Conservation (phyloP, 23 tunicate species). For the Trididemnum miniatum region DNA sequence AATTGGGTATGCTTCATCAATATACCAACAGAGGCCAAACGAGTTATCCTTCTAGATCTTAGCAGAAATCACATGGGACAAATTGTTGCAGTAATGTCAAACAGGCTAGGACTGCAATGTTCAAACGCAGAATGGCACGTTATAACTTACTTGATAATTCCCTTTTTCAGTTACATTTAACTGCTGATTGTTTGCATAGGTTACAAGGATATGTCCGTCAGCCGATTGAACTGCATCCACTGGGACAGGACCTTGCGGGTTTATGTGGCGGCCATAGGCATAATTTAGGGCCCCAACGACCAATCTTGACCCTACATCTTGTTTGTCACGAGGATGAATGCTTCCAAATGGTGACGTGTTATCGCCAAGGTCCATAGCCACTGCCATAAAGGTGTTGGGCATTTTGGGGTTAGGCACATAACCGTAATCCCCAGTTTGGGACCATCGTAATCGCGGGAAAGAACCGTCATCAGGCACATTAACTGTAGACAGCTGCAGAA, state of each 20-base stretch:
- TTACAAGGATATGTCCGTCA: constrained; percentile 47
- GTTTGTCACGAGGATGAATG: constrained; percentile 81
- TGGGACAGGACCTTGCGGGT: constrained; percentile 72
- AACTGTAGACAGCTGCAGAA: too few species aligned
- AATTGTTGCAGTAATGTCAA: too few species aligned
- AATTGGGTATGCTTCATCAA: too few species aligned
- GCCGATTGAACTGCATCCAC: constrained; percentile 3
- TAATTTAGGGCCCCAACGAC: constrained; percentile 45
- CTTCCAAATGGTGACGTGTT: constrained; percentile 54
- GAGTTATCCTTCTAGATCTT: too few species aligned
- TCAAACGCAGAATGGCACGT: too few species aligned
- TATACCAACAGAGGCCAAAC: too few species aligned
- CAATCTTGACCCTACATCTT: constrained; percentile 72
- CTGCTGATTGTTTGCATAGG: constrained; percentile 55
- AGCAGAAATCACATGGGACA: too few species aligned
- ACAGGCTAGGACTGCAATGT: too few species aligned
- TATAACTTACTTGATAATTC: constrained; percentile 60
- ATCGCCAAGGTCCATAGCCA: constrained; percentile 73
- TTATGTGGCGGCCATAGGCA: constrained; percentile 46
- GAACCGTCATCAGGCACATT: neutral
- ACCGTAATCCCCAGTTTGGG: constrained; percentile 70
- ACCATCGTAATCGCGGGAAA: constrained; percentile 62
- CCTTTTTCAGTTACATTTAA: constrained; percentile 60
- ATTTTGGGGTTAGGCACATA: constrained; percentile 71
- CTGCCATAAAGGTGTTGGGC: constrained; percentile 81